Percentiles rank a stretch among this genome's conserved stretches.
These are phyloP conservation scores for Philantomba maxwellii DNA, from an alignment of 2,113 vertebrate genomes.

Conservation along the genomic window DNA sequence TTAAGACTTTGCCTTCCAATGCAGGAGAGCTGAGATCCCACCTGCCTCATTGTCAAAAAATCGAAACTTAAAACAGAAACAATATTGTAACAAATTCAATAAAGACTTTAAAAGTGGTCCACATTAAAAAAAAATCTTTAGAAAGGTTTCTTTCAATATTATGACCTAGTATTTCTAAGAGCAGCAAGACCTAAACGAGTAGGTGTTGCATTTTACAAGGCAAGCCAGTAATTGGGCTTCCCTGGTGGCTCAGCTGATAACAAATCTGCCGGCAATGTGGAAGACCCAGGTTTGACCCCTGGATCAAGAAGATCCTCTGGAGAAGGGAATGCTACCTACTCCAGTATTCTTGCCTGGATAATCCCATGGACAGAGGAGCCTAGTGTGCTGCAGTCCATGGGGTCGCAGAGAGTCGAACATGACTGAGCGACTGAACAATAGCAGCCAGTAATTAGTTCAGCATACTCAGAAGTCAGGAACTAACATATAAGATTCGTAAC, in stretches of 20 bases:
- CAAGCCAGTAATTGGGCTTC: background rate
- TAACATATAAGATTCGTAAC: background rate
- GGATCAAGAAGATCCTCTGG: background rate
- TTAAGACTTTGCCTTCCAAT: background rate
- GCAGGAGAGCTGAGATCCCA: background rate
- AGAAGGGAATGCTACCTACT: background rate
- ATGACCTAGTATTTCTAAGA: background rate
- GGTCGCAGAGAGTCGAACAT: rapidly evolving
- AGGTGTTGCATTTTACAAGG: background rate
- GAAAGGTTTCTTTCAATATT: background rate
- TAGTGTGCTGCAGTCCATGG: background rate
- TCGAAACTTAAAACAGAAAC: background rate
- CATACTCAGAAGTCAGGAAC: background rate
- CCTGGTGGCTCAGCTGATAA: background rate
- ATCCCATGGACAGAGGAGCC: background rate
- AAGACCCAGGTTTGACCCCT: background rate
- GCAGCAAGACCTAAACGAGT: background rate
- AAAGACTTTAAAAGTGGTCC: background rate
- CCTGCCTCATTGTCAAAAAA: background rate
- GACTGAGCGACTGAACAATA: background rate
- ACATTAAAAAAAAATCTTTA: background rate
- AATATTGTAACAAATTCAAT: background rate
- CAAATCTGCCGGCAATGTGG: background rate
- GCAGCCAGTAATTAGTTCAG: background rate
- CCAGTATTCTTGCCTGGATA: background rate